Evolutionary conservation across 2,113 vertebrate genomes (phyloP), one percentile per base, ranked within the genome.

Genomic region (Lontra canadensis): DNA sequence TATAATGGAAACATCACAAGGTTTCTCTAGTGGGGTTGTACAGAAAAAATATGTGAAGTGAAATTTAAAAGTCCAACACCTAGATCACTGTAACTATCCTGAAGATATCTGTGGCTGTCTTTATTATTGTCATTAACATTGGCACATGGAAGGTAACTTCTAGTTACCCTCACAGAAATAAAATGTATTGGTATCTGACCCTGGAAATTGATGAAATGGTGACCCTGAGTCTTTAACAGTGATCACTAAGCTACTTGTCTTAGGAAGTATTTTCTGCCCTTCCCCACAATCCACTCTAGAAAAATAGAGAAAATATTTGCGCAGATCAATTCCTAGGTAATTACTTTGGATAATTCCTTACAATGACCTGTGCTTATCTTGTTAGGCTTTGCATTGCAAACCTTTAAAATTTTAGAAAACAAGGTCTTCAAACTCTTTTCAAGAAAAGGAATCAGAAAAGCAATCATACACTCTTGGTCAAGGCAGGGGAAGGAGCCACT

Each of bases 291-390:
- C 17, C 55, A 74, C 52, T 39, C 34, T 7, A 84, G 31, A 69
- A 90, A 36, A 78, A 61, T 73, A 44, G 82, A 82, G 63, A 90
- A 25, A 74, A 81, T 13, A 3, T 36, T 59, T 59, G 4, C 7
- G n/a, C 9, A 39, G 92, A 29, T 81, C 18, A 61, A 63, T 86
- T 92, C n/a, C 36, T 78, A n/a, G 10, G 67, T 31, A 89, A 92
- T 80, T 83, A 61, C 36, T 90, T 79, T 52, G 25, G 36, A 36
- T 79, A 67, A 47, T 87, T 95, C 71, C 55, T 79, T 57, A 36
- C 15, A 44, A 23, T 65, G 2, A 57, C 52, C 1, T 42, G 25
- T 23, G 39, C 21, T 39, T 9, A 36, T 69, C 95, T 87, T 39
- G 52, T 36, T 17, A 15, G 3, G 42, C 49, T 69, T 67, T 52